Evolutionary conservation across 1,140 invertebrate genomes (phyloP).

Genomic region (Pemphigus obesinymphae): DNA sequence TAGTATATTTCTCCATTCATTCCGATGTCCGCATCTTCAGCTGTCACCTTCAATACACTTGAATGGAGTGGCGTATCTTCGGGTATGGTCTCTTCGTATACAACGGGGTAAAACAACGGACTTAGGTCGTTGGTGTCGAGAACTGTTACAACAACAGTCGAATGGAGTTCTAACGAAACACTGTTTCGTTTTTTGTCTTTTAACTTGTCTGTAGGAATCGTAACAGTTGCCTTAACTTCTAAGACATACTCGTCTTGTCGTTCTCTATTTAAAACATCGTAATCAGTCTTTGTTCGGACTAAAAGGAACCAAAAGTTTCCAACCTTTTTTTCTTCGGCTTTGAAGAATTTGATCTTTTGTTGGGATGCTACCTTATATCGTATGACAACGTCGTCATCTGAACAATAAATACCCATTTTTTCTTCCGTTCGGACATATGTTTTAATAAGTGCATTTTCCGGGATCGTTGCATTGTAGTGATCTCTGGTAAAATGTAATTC

Average conservation of each 20-base stretch:
- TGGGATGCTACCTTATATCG: slow-evolving; percentile 78
- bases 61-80: slow-evolving; percentile 83
- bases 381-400: slow-evolving; percentile 60
- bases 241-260: slow-evolving; percentile 76
- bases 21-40: slow-evolving; percentile 90
- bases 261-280: slow-evolving; percentile 84
- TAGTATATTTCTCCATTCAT: slow-evolving; percentile 95
- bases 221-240: slow-evolving; percentile 70
- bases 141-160: slow-evolving; percentile 72
- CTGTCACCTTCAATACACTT: slow-evolving; percentile 69
- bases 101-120: slow-evolving; percentile 82
- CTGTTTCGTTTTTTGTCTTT: slow-evolving; percentile 57
- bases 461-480: slow-evolving; percentile 83
- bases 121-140: slow-evolving; percentile 87
- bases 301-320: slow-evolving; percentile 91
- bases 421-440: slow-evolving; percentile 65
- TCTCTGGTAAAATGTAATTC: slow-evolving; percentile 64
- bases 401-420: slow-evolving; percentile 64
- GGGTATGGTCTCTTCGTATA: slow-evolving; percentile 79
- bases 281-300: slow-evolving; percentile 78
- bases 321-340: slow-evolving; percentile 77
- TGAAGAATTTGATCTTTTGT: slow-evolving; percentile 86
- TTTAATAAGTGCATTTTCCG: slow-evolving; percentile 85
- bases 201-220: slow-evolving; percentile 47
- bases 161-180: slow-evolving; percentile 60